phyloP scores from a whole-genome alignment of 1,140 invertebrate genomes.

The Rhyacophila brunnea region DNA sequence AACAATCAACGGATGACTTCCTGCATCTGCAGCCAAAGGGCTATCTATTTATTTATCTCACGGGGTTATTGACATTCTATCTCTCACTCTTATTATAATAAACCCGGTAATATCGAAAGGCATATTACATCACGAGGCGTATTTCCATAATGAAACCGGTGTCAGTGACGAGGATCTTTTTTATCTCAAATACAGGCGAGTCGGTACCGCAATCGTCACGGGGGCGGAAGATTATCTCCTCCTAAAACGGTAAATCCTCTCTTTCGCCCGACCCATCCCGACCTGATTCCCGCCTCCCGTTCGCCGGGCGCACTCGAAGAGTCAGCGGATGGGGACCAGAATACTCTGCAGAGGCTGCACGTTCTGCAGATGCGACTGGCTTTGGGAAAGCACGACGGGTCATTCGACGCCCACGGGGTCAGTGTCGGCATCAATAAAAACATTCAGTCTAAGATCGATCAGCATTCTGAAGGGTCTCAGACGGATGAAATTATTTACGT shows the following conservation, averaged over 20 bases:
- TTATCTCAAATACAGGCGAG: slow-evolving; percentile 44
- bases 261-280: slow-evolving; percentile 36
- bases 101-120: too few relatives aligned
- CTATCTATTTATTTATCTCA: slow-evolving; percentile 8
- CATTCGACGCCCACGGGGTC: slow-evolving; percentile 43
- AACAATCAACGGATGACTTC: slow-evolving; percentile 16
- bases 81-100: too few relatives aligned
- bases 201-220: slow-evolving; percentile 48
- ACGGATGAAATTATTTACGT: slow-evolving; percentile 45
- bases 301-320: slow-evolving; percentile 33
- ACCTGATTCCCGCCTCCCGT: slow-evolving; percentile 38
- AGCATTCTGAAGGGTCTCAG: slow-evolving; percentile 45
- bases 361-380: slow-evolving; percentile 48
- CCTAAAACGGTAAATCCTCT: slow-evolving; percentile 35
- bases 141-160: not conserved
- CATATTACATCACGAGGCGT: too few relatives aligned
- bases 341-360: slow-evolving; percentile 39
- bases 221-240: slow-evolving; percentile 43
- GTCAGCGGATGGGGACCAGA: slow-evolving; percentile 34
- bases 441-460: slow-evolving; percentile 44
- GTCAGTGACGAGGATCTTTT: slow-evolving; percentile 2
- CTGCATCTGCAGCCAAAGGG: slow-evolving; percentile 30
- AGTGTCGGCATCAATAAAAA: slow-evolving; percentile 45
- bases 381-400: slow-evolving; percentile 45
- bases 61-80: slow-evolving; percentile 9